phyloP scores from a whole-genome alignment of 2,888 invertebrate genomes.

The Panzeria rudis region DNA sequence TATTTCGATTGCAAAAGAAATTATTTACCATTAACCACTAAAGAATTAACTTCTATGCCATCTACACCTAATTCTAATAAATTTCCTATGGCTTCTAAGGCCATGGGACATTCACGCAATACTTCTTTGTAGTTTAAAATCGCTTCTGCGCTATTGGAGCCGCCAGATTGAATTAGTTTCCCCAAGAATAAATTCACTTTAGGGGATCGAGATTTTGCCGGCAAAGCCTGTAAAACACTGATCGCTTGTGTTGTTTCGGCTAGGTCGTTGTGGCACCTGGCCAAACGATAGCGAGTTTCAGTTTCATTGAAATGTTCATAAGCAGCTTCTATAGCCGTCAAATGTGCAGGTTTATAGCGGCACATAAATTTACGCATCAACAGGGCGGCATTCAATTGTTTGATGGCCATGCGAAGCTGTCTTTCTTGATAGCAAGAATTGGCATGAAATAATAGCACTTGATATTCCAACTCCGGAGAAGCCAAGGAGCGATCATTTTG shows the following conservation, averaged over 20 bases:
- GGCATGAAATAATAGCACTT: conserved; percentile 87
- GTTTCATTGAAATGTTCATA: conserved; percentile 84
- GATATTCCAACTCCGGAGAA: conserved; percentile 87
- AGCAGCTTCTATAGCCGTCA: conserved; percentile 78
- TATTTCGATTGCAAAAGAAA: neutral
- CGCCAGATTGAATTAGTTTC: conserved; percentile 87
- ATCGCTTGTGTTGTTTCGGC: conserved; percentile 87
- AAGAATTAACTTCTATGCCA: conserved; percentile 89
- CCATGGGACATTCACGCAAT: conserved; percentile 89
- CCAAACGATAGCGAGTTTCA: conserved; percentile 90
- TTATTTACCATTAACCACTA: conserved; percentile 86
- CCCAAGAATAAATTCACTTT: conserved; percentile 91
- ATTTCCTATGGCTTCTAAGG: conserved; percentile 90
- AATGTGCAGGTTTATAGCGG: conserved; percentile 78
- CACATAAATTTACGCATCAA: conserved; percentile 80
- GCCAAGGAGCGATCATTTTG: conserved; percentile 86
- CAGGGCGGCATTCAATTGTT: conserved; percentile 85
- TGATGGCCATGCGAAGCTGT: conserved; percentile 88
- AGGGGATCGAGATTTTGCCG: conserved; percentile 88
- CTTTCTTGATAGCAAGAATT: conserved; percentile 88
- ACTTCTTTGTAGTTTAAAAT: conserved; percentile 92
- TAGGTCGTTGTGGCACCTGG: conserved; percentile 88
- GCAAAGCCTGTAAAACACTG: conserved; percentile 80
- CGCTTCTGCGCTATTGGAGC: conserved; percentile 87
- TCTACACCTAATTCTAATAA: conserved; percentile 89